Evolutionary conservation across 1,140 invertebrate species (phyloP), one percentile per base, ranked within the genome.

Genomic region (Galendromus occidentalis): DNA sequence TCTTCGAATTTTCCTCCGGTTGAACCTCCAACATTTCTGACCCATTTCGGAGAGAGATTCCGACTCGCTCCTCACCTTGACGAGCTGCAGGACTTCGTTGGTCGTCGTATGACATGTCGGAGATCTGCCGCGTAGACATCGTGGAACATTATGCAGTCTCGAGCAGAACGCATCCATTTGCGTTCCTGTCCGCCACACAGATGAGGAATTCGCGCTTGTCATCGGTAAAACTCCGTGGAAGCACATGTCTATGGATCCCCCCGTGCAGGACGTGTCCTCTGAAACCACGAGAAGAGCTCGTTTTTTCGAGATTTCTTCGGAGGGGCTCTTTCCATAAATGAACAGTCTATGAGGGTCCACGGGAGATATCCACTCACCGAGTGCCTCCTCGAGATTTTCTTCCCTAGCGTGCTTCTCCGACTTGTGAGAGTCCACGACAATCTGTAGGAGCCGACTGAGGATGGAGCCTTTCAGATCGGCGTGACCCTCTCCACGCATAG

Each of bases 181-280:
- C 17, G 51, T 22, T 59, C 17, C 14, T 18, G 12, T 29, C 4
- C 51, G 25, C 51, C 51, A 59, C 17, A 22, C 17, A 17, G 51
- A 14, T 17, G 51, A 18, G 14, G 51, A 59, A 9, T 59, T 59
- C 33, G 22, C 14, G 2, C 14, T 25, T 17, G 22, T 25, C 22
- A 33, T 18, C 14, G 22, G 51, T 17, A 59, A 22, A 18, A 59
- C 51, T 2, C 22, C 22, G 25, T 18, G 14, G 22, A 59, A 59
- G 33, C 51, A 59, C 33, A 20, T 22, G 9, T 59, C 51, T 25
- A 59, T 59, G 2, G 51, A 59, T 25, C 25, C 51, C 5, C 25
- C 51, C 22, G 51, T 59, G 51, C 51, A 59, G 33, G 51, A 20
- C 22, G 51, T 59, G 22, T 59, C n/a, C 22, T 59, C 51, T 59